A percentile compares a stretch with the other conserved stretches of the same genome.
These are phyloP conservation scores for Phoxinus dragarum DNA, from an alignment of 2,797 vertebrate species.

Conservation along the genomic window DNA sequence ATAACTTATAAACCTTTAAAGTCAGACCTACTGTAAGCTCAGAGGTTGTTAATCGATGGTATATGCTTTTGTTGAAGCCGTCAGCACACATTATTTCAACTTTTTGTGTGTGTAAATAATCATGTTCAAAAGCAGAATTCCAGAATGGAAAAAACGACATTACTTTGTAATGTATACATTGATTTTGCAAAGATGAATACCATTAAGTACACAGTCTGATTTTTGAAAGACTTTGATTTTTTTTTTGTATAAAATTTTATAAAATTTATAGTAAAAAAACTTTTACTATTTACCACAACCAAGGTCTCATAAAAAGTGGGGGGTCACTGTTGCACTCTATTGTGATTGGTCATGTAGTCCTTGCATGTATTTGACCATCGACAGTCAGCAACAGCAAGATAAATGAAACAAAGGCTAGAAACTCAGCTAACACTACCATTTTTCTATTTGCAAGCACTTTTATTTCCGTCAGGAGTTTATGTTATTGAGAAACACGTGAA, in stretches of 20 bases:
- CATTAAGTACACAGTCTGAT: no score
- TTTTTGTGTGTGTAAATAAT: neutral
- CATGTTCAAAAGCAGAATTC: neutral
- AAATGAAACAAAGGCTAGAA: neutral
- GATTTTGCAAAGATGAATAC: neutral
- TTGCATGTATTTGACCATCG: no score
- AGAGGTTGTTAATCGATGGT: no score
- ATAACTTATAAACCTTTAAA: neutral
- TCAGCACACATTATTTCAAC: neutral
- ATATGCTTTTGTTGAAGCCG: neutral
- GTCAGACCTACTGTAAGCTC: neutral
- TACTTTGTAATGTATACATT: neutral
- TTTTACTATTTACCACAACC: neutral
- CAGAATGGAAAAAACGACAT: neutral
- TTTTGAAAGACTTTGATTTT: no score
- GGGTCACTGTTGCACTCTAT: neutral
- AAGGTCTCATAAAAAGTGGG: neutral
- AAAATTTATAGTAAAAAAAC: neutral
- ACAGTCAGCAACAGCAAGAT: neutral
- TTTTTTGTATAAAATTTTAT: no score
- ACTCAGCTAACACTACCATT: neutral
- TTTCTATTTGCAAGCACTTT: constrained; percentile 1
- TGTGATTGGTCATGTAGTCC: neutral
- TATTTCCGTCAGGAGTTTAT: constrained; percentile 8
- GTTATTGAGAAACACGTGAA: neutral